Evolutionary conservation across 2,797 vertebrate genomes (phyloP), one percentile per base, ranked within the genome.

Genomic region (Phataginus tricuspis): DNA sequence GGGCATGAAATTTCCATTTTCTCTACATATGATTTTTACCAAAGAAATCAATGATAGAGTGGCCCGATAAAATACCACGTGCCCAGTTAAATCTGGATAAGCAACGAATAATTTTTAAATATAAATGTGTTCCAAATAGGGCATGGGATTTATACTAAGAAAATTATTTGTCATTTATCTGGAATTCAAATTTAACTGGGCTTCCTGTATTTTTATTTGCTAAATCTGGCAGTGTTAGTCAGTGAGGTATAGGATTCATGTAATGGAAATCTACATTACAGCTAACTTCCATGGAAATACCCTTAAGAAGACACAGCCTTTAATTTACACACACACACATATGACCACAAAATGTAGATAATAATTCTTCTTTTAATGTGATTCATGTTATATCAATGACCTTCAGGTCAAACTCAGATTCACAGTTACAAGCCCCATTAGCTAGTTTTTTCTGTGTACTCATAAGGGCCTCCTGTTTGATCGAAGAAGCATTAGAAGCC

Each of bases 401-500:
- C 23, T 92, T 80, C 68, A 68, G 34, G 31, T 63, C 66, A 83
- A 95, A 90, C 27, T 83, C 57, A 86, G 61, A 74, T 92, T 82
- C 14, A 3, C 16, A 53, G n/a, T 64, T 55, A 64, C 2, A 79
- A 72, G 18, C 6, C 31, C 12, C 51, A 23, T 3, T 53, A 25
- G 29, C 51, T 69, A 5, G 18, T 51, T 83, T 85, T 57, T 45
- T 89, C 31, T 39, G 31, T 55, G 23, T 45, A 37, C 57, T 12
- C 51, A 9, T 10, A 7, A 61, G 91, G 75, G 11, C 29, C 13
- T 63, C n/a, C 0, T 71, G 2, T 80, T 77, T 88, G 77, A 25
- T 21, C 69, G 61, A 42, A 59, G 66, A 42, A 59, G 37, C 29
- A 0, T 91, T 97, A 98, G 84, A 98, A 98, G 55, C 98, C 98